Base-by-base conservation (phyloP, 2,888 invertebrate species). In the Hecatera dysodea region DNA sequence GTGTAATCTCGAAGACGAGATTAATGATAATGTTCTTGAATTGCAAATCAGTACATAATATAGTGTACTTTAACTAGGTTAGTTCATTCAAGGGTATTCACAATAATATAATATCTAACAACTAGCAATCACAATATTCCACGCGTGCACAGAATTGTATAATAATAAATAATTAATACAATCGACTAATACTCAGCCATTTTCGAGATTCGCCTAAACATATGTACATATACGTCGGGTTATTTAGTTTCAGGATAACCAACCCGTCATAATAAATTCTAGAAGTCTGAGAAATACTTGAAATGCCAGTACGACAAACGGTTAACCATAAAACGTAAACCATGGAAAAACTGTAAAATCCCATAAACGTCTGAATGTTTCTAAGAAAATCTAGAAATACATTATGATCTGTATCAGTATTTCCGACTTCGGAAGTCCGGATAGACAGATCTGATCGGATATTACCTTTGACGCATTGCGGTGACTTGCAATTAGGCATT, bases 341-440 rank as follows among this genome's bases (percentile, higher is more conserved):
- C 12, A 56, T 67, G 44, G 73, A 48, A 52, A 61, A 71, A 72
- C 71, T 63, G 57, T 70, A 63, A 72, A 80, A 24, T 72, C 76
- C 80, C 70, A 80, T 72, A 66, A 80, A 81, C 81, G 76, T 75
- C 11, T 57, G 36, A 56, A 64, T 48, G 8, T 52, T 80, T 59
- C 75, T 72, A 0, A 52, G 83, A 52, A 80, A 67, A 70, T 66
- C 27, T 56, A n/a, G 46, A 17, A 56, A 63, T 67, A 36, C 15
- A 48, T 60, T 64, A 48, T 61, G 44, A 60, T 55, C 24, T 81
- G 22, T 61, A 64, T 64, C 2, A 29, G 39, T 39, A 48, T 39
- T 61, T 61, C 29, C n/a, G 15, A 39, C 29, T 52, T 80, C 75
- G 63, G 80, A 81, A 50, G 61, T 75, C 53, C 67, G 82, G 48